Percentiles rank a stretch among this genome's conserved stretches.
These are phyloP conservation scores for Stichodactyla mertensii DNA, from an alignment of 64 coral and sea anemone genomes.

Conservation along the genomic window DNA sequence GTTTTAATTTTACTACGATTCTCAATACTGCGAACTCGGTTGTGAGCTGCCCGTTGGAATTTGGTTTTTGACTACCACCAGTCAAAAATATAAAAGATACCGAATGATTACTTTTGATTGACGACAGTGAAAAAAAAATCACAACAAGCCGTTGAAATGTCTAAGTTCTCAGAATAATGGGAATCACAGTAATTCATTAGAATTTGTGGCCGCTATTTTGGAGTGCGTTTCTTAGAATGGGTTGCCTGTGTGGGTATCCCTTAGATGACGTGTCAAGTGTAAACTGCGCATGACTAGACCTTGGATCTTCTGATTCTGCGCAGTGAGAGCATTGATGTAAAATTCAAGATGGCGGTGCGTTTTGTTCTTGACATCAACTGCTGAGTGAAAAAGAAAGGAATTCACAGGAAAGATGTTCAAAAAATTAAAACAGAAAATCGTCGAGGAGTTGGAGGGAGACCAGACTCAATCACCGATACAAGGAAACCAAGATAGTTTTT, in stretches of 20 bases:
- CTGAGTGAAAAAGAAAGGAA: slow-evolving; percentile 38
- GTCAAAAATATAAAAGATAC: no score
- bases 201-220: no score
- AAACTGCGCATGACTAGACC: slow-evolving; percentile 16
- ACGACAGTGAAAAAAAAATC: no score
- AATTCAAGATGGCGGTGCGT: slow-evolving; percentile 87
- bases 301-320: slow-evolving; percentile 28
- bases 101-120: no score
- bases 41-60: no score
- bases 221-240: neutral
- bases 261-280: slow-evolving; percentile 75
- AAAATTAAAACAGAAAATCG: slow-evolving; percentile 94
- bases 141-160: no score
- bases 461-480: slow-evolving; percentile 24
- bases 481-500: neutral
- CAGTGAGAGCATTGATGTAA: neutral
- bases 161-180: neutral
- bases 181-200: neutral
- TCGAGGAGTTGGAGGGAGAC: slow-evolving; percentile 89
- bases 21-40: no score
- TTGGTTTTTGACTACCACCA: no score
- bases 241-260: neutral
- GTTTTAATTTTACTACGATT: no score
- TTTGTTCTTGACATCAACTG: slow-evolving; percentile 37
- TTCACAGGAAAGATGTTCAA: slow-evolving; percentile 85